Conservation (phyloP, 2,113 vertebrate genomes). For the Oryctolagus cuniculus region mOryCun1.1 NC_091447.1:67310001-67310500, state of each 20-base stretch:
- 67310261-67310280: slow-evolving; percentile 75
- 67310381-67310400: neutral
- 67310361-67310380: neutral
- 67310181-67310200: slow-evolving; percentile 65
- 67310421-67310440: neutral
- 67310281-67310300: slow-evolving; percentile 56
- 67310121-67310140: slow-evolving; percentile 54
- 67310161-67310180: slow-evolving; percentile 63
- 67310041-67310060: neutral
- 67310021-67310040: neutral
- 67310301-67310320: slow-evolving; percentile 76
- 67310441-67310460: neutral
- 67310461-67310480: neutral
- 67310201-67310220: slow-evolving; percentile 65
- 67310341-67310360: slow-evolving; percentile 72
- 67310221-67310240: slow-evolving; percentile 49
- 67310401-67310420: neutral
- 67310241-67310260: slow-evolving; percentile 68
- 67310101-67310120: slow-evolving; percentile 4
- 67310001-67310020: neutral
- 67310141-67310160: slow-evolving; percentile 56
- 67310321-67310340: slow-evolving; percentile 82
- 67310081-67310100: neutral
- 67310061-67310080: slow-evolving; percentile 75
- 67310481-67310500: slow-evolving; percentile 51